phyloP scores from a whole-genome alignment of 2,113 vertebrate species.

The Pantherophis guttatus region DNA sequence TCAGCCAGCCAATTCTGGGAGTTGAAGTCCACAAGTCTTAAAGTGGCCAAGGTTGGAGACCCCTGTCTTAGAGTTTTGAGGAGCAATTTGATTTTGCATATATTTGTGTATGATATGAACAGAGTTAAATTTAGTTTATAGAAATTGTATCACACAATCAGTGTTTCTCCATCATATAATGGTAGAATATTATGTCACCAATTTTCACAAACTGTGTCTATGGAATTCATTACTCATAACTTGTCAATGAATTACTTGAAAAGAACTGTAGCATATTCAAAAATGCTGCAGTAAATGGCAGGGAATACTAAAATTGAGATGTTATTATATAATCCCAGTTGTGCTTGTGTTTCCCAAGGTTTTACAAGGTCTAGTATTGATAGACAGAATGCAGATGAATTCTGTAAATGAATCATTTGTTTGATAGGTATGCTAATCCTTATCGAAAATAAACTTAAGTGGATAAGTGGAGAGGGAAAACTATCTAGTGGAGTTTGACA shows the following conservation, averaged over 20 bases:
- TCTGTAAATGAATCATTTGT: background rate
- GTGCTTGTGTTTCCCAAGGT: background rate
- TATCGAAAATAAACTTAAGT: background rate
- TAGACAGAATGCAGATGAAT: background rate
- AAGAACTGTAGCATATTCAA: background rate
- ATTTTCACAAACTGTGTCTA: background rate
- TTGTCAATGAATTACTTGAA: background rate
- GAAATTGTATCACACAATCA: background rate
- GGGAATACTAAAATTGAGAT: background rate
- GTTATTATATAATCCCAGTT: background rate
- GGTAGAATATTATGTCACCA: background rate
- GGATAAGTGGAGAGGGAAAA: background rate
- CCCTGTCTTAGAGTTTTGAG: background rate
- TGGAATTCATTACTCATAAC: background rate
- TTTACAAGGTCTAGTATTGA: background rate
- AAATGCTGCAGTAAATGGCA: background rate
- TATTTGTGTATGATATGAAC: background rate
- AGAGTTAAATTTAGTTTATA: background rate
- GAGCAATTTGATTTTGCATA: background rate
- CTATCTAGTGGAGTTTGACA: background rate
- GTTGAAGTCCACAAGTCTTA: too few species aligned
- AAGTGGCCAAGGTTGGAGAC: too few species aligned
- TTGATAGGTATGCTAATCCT: background rate
- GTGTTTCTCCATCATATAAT: background rate
- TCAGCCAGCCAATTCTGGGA: too few species aligned